Conservation (phyloP, 2,888 invertebrate species). For the Rutpela maculata region DNA sequence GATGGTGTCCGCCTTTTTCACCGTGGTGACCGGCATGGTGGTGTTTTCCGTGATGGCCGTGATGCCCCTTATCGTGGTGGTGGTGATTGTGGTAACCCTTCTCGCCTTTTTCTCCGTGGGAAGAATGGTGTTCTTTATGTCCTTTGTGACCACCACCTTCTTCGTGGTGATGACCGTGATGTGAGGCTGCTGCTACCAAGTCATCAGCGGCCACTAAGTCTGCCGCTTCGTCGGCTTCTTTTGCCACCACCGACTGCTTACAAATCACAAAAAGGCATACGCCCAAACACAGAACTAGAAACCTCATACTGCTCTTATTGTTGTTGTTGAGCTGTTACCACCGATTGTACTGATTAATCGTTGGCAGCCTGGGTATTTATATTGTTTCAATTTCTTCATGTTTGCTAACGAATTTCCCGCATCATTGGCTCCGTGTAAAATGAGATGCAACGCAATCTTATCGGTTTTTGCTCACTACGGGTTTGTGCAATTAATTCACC, state of each 20-base stretch:
- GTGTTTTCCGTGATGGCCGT: conserved; percentile 86
- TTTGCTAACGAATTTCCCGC: conserved; percentile 63
- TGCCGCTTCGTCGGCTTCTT: conserved; percentile 42
- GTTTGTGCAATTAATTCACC: conserved; percentile 55
- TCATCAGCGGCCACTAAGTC: conserved; percentile 64
- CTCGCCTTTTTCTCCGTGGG: conserved; percentile 85
- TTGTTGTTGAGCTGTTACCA: conserved; percentile 49
- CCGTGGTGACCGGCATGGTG: conserved; percentile 86
- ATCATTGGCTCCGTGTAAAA: conserved; percentile 62
- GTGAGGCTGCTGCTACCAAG: conserved; percentile 73
- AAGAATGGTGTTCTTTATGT: conserved; percentile 81
- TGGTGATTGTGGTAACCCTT: conserved; percentile 86
- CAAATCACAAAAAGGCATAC: conserved; percentile 54
- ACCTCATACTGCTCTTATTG: conserved; percentile 67
- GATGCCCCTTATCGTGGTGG: conserved; percentile 87
- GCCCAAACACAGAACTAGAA: conserved; percentile 66
- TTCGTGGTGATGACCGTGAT: conserved; percentile 76
- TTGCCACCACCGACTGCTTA: conserved; percentile 53
- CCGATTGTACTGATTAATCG: conserved; percentile 54
- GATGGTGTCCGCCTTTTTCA: conserved; percentile 87
- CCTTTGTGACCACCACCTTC: conserved; percentile 83
- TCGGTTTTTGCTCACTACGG: conserved; percentile 57
- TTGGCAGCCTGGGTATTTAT: conserved; percentile 63
- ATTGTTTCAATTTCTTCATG: conserved; percentile 61
- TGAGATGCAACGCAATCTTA: conserved; percentile 61